Evolutionary conservation across 2,888 invertebrate species (phyloP).

Genomic region (Spicauda simplicius): DNA sequence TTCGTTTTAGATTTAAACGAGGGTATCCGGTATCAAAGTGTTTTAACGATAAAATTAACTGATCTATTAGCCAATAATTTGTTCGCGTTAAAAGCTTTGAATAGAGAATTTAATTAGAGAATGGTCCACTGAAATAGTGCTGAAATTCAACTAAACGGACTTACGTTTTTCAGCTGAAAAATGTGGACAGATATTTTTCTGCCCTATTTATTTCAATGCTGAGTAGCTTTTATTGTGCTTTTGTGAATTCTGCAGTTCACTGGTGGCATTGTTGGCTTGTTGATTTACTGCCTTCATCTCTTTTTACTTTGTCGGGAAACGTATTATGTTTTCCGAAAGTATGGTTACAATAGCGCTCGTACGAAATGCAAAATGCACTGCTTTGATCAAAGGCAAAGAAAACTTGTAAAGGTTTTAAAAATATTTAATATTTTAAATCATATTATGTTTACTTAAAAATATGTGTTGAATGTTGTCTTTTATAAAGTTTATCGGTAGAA

Average conservation of each 20-base stretch:
- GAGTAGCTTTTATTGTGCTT: conserved; percentile 36
- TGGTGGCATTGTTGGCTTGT: conserved; percentile 34
- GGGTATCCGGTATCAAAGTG: background rate
- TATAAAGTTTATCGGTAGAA: too few relatives aligned
- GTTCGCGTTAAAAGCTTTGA: conserved; percentile 7
- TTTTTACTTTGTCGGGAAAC: conserved; percentile 33
- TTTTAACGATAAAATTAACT: background rate
- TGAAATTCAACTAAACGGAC: conserved; percentile 9
- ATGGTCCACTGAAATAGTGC: background rate
- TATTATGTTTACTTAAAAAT: too few relatives aligned
- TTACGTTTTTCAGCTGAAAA: conserved; percentile 18
- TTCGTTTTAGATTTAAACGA: background rate
- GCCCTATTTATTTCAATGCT: conserved; percentile 35
- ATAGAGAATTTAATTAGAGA: conserved; percentile 10
- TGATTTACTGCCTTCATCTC: conserved; percentile 32
- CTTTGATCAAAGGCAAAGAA: conserved; percentile 4
- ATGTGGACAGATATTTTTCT: conserved; percentile 33
- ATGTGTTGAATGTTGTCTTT: too few relatives aligned
- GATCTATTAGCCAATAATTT: background rate
- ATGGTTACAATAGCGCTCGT: conserved; percentile 22
- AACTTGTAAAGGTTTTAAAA: background rate
- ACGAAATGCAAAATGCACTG: conserved; percentile 10
- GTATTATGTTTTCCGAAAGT: conserved; percentile 29
- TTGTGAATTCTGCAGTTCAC: conserved; percentile 28
- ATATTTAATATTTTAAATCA: background rate